phyloP scores from a whole-genome alignment of 2,113 vertebrate species.

The Pseudorhombus dupliciocellatus region DNA sequence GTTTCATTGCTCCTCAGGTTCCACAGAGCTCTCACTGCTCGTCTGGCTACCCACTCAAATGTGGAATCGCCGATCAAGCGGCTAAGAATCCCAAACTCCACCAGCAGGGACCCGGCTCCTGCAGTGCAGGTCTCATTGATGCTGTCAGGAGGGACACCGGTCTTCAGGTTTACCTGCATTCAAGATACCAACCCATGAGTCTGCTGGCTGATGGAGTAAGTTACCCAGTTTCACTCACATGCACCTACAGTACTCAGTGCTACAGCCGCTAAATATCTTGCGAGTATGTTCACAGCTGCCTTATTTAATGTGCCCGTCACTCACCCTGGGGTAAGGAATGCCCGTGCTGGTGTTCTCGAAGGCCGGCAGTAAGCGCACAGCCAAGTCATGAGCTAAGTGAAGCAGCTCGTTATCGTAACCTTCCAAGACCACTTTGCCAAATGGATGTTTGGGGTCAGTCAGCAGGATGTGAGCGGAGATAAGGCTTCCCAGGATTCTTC shows the following conservation, averaged over 20 bases:
- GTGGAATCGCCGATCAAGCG: constrained; percentile 96
- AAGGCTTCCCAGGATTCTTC: constrained; percentile 93
- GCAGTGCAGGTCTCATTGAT: constrained; percentile 96
- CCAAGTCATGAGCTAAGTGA: constrained; percentile 94
- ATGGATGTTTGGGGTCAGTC: constrained; percentile 93
- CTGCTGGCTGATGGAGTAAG: not conserved
- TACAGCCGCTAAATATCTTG: not conserved
- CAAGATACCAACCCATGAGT: not conserved
- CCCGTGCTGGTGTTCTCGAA: constrained; percentile 98
- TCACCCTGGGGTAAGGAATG: constrained; percentile 96
- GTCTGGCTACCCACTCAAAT: constrained; percentile 95
- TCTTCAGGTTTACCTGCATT: constrained; percentile 93
- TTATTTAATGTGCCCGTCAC: constrained; percentile 18
- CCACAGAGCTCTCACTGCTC: constrained; percentile 95
- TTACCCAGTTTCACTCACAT: not conserved
- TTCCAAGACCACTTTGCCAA: constrained; percentile 89
- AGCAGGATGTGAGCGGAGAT: constrained; percentile 97
- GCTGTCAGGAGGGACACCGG: constrained; percentile 90
- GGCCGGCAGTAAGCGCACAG: constrained; percentile 93
- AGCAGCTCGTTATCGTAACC: constrained; percentile 94
- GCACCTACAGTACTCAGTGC: not conserved
- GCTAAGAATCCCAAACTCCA: constrained; percentile 97
- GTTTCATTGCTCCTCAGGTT: constrained; percentile 93
- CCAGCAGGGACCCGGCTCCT: constrained; percentile 93
- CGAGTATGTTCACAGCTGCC: not conserved